Conservation (phyloP, 2,113 vertebrate species). For the Lampris incognitus region DNA sequence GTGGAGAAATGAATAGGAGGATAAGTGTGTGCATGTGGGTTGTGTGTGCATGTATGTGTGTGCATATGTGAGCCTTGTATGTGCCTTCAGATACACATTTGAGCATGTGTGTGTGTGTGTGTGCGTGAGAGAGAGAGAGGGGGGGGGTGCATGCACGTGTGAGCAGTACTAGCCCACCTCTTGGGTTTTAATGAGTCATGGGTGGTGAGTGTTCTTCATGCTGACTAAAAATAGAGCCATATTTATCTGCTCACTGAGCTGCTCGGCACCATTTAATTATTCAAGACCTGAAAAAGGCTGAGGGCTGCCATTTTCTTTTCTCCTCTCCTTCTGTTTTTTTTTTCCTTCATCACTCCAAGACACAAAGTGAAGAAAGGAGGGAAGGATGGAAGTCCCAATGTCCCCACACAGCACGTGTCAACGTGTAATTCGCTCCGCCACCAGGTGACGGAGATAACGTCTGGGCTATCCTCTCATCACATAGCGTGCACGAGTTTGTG, state of each 20-base stretch:
- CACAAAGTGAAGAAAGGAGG: slow-evolving; percentile 20
- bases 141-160: neutral
- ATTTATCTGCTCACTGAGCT: slow-evolving; percentile 72
- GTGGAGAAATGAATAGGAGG: neutral
- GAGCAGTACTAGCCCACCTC: neutral
- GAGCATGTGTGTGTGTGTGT: slow-evolving; percentile 16
- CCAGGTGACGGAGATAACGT: slow-evolving; percentile 55
- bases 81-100: slow-evolving; percentile 23
- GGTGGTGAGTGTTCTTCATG: slow-evolving; percentile 41
- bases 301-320: slow-evolving; percentile 31
- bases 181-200: slow-evolving; percentile 63
- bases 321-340: slow-evolving; percentile 3
- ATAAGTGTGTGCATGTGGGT: neutral
- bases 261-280: slow-evolving; percentile 78
- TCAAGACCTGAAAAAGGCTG: slow-evolving; percentile 74
- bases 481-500: neutral
- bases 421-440: slow-evolving; percentile 62
- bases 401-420: slow-evolving; percentile 68
- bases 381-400: slow-evolving; percentile 62
- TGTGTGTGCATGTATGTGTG: neutral
- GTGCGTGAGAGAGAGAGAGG: no score
- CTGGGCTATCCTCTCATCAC: slow-evolving; percentile 47
- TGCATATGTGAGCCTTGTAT: no score
- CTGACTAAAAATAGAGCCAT: slow-evolving; percentile 68
- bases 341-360: neutral